phyloP scores from a whole-genome alignment of 2,797 vertebrate genomes.

The Distichodus sexfasciatus region DNA sequence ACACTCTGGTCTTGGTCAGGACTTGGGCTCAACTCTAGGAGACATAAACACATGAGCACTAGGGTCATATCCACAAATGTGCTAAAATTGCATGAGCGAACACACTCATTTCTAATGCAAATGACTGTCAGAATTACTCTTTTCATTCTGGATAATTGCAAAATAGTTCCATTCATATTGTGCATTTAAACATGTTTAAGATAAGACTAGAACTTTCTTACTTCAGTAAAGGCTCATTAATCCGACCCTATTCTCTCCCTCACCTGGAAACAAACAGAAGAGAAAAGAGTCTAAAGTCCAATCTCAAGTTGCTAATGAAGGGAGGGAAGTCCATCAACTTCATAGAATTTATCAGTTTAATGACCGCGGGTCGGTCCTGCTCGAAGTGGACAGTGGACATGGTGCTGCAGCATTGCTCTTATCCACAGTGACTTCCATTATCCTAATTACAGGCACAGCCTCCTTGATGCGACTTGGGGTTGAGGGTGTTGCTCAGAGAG shows the following conservation, averaged over 20 bases:
- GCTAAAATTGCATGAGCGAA: constrained; percentile 5
- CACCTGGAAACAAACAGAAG: constrained; percentile 29
- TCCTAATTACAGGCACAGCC: too few relatives aligned
- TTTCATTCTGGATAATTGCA: constrained; percentile 52
- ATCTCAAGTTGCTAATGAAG: constrained; percentile 32
- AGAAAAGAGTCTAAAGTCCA: constrained; percentile 26
- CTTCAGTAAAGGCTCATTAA: constrained; percentile 35
- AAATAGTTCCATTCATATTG: constrained; percentile 52
- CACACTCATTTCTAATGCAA: constrained; percentile 53
- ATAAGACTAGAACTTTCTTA: constrained; percentile 15
- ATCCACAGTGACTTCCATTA: too few relatives aligned
- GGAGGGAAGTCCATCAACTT: constrained; percentile 27
- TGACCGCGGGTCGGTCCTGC: constrained; percentile 13
- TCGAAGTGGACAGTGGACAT: constrained; percentile 20
- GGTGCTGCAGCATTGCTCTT: too few relatives aligned
- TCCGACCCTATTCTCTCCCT: constrained; percentile 19
- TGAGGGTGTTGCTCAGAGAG: too few relatives aligned
- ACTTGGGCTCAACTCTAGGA: too few relatives aligned
- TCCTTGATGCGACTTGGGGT: too few relatives aligned
- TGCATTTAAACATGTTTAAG: constrained; percentile 51
- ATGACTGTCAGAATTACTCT: constrained; percentile 49
- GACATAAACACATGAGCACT: not conserved
- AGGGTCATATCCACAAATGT: not conserved
- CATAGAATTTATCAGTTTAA: constrained; percentile 35
- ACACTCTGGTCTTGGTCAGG: too few relatives aligned